These are phyloP conservation scores for Podabrus alpinus DNA, from an alignment of 2,888 invertebrate species.

Conservation along the genomic window DNA sequence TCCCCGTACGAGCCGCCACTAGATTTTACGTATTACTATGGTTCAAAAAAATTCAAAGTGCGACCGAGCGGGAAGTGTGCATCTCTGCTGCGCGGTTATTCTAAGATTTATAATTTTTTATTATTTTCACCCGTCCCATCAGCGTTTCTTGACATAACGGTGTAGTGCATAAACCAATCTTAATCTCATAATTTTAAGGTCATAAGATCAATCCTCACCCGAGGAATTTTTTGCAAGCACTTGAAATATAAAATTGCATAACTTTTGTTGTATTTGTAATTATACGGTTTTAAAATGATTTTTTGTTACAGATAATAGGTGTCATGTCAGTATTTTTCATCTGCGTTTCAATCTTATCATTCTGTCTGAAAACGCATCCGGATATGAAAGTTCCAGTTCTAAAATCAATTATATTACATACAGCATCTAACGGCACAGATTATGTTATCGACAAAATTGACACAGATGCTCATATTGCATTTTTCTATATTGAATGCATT, in stretches of 20 bases:
- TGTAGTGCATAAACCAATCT: too few species aligned
- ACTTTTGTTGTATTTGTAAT: not conserved
- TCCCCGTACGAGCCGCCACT: too few species aligned
- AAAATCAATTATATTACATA: conserved; percentile 76
- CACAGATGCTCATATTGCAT: conserved; percentile 95
- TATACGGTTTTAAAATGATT: conserved; percentile 3
- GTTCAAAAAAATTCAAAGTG: too few species aligned
- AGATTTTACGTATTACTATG: too few species aligned
- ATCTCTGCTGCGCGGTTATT: too few species aligned
- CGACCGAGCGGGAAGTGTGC: too few species aligned
- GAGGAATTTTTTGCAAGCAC: not conserved
- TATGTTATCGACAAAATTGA: conserved; percentile 89
- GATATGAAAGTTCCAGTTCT: conserved; percentile 94
- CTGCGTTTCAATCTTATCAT: conserved; percentile 97
- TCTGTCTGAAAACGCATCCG: conserved; percentile 99
- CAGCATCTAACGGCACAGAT: conserved; percentile 72
- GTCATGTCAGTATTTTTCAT: conserved; percentile 99
- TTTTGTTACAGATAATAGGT: conserved; percentile 86
- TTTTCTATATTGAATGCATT: conserved; percentile 97
- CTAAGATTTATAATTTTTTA: too few species aligned
- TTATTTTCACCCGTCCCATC: too few species aligned
- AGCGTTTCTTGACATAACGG: too few species aligned
- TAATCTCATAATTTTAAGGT: too few species aligned
- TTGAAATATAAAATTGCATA: not conserved
- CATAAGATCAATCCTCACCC: too few species aligned